Evolutionary conservation across 1,140 invertebrate species (phyloP), one percentile per base, ranked within the genome.

Genomic region (Euschistus heros): DNA sequence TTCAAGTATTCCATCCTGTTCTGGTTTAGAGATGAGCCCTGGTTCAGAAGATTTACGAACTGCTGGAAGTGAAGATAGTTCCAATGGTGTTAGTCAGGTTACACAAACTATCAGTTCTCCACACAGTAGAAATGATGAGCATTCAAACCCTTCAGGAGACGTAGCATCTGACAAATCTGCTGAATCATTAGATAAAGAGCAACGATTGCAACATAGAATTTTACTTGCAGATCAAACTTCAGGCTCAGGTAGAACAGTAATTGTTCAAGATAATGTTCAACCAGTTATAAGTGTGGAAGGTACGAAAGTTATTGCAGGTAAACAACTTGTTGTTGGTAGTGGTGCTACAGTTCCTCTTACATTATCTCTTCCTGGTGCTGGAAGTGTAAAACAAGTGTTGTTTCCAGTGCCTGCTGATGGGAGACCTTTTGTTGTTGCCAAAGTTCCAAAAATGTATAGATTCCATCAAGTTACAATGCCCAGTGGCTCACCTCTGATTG

Each of bases 191-290:
- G 69, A 72, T 64, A 67, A 68, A 63, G 70, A 68, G 24, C 37
- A 54, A 50, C 66, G 61, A 37, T 47, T 60, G 33, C 66, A 71
- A 46, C 67, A 66, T 17, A 61, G 63, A 64, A 62, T 69, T 24
- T 64, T 66, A 46, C 60, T 68, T 33, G 64, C 67, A 10, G 69
- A 72, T 42, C 54, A 65, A 57, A 64, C 68, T 22, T 63, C 62
- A 27, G 47, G 62, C 60, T 62, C 72, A 0, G 70, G 75, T 2
- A 70, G 79, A 50, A 72, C 78, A 8, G 76, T 80, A 2, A 79
- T 80, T 27, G 78, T 79, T 1, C 78, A 80, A 65, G 78, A 80
- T 33, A 73, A 75, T 30, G 66, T 76, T 26, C 77, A 76, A 54
- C 57, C 65, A 8, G 63, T 69, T n/a, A 68, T 70, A 17, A 70